A percentile compares a stretch with the other conserved stretches of the same genome.
These are phyloP conservation scores for Alligator mississippiensis DNA, from an alignment of 2,113 vertebrate species.

Conservation along the genomic window DNA sequence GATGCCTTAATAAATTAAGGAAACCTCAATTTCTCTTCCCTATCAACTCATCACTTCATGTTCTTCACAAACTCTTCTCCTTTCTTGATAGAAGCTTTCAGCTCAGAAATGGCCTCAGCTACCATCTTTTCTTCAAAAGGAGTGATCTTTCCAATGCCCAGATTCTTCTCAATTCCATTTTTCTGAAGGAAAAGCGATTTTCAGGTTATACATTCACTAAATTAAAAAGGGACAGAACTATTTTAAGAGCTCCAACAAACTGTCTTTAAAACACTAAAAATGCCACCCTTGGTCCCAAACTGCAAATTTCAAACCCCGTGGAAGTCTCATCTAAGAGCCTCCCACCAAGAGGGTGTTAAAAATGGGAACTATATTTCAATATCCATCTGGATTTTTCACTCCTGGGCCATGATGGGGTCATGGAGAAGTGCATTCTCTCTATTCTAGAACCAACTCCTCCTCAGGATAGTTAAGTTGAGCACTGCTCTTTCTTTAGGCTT, in stretches of 20 bases:
- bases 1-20: constrained; percentile 82
- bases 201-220: neutral
- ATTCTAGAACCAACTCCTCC: neutral
- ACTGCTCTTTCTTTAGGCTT: neutral
- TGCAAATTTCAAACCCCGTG: too few relatives aligned
- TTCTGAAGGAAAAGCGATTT: constrained; percentile 79
- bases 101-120: constrained; percentile 86
- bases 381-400: neutral
- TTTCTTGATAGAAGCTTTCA: constrained; percentile 97
- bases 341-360: neutral
- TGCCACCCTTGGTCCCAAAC: too few relatives aligned
- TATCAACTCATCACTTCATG: constrained; percentile 84
- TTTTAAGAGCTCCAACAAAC: neutral
- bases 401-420: neutral
- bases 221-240: neutral
- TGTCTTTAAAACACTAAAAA: too few relatives aligned
- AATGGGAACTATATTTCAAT: neutral
- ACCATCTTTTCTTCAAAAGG: constrained; percentile 96
- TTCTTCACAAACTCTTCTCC: constrained; percentile 94
- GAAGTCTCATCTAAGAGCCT: neutral
- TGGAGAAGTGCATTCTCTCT: neutral
- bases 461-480: neutral
- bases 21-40: neutral
- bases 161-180: constrained; percentile 97
- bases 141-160: constrained; percentile 91